These are phyloP conservation scores for Psephotus haematonotus DNA, from an alignment of 2,113 vertebrate genomes.

Conservation along the genomic window DNA sequence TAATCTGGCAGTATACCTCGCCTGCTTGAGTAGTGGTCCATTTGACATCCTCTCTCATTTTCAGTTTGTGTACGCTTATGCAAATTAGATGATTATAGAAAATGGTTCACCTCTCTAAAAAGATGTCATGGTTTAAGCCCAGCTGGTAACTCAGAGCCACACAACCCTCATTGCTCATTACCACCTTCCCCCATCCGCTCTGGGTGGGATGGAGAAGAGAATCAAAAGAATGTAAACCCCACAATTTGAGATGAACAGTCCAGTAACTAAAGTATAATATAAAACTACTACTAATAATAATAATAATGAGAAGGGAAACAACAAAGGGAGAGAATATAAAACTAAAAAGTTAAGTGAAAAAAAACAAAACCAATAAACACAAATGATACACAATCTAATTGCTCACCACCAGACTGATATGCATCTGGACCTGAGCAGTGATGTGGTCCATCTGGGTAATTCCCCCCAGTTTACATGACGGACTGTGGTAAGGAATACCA, in stretches of 20 bases:
- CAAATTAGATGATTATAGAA: neutral
- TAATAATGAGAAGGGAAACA: neutral
- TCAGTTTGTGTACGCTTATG: neutral
- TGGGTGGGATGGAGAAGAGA: neutral
- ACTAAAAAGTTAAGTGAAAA: neutral
- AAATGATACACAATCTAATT: neutral
- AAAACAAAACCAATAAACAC: neutral
- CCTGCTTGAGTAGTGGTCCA: neutral
- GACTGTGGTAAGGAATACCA: neutral
- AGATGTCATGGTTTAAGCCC: neutral
- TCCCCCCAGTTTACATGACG: neutral
- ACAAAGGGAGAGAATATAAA: neutral
- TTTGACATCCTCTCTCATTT: neutral
- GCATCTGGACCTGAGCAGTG: neutral
- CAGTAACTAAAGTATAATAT: neutral
- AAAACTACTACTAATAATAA: neutral
- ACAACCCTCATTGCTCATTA: neutral
- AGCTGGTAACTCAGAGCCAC: neutral
- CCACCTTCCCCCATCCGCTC: neutral
- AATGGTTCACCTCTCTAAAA: neutral
- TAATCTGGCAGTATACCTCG: neutral
- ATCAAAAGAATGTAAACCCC: neutral
- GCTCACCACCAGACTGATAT: neutral
- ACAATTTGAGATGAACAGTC: neutral
- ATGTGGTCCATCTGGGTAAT: neutral